Evolutionary conservation across 1,140 invertebrate species (phyloP).

Genomic region (Oryzaephilus surinamensis): DNA sequence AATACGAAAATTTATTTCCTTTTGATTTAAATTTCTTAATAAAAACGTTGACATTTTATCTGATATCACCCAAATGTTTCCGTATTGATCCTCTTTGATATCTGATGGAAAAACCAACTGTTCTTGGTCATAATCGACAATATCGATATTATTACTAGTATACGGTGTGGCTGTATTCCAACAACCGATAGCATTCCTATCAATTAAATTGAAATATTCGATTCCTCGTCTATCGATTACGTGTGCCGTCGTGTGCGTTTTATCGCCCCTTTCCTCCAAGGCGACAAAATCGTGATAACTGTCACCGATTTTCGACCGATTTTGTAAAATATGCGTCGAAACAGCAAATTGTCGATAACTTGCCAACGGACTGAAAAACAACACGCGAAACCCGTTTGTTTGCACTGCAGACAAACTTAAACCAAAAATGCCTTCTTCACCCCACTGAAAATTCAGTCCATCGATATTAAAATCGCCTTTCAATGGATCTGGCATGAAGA

Average conservation of each 20-base stretch:
- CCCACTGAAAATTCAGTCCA: slow-evolving; percentile 72
- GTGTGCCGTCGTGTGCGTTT: slow-evolving; percentile 57
- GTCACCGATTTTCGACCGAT: slow-evolving; percentile 50
- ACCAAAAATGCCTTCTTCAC: slow-evolving; percentile 68
- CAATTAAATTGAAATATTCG: slow-evolving; percentile 64
- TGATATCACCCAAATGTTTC: slow-evolving; percentile 65
- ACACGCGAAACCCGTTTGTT: slow-evolving; percentile 51
- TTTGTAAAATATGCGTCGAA: slow-evolving; percentile 57
- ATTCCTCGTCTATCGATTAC: slow-evolving; percentile 62
- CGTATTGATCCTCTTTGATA: slow-evolving; percentile 57
- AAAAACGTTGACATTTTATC: slow-evolving; percentile 71
- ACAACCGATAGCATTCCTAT: slow-evolving; percentile 69
- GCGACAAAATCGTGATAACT: slow-evolving; percentile 63
- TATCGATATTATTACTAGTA: slow-evolving; percentile 50
- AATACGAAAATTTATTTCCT: slow-evolving; percentile 68
- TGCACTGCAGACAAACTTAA: slow-evolving; percentile 56
- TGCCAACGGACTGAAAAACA: slow-evolving; percentile 68
- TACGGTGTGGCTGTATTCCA: slow-evolving; percentile 61
- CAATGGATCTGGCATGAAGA: slow-evolving; percentile 67
- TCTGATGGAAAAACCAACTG: slow-evolving; percentile 67
- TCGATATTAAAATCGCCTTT: slow-evolving; percentile 66
- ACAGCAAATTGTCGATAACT: slow-evolving; percentile 67
- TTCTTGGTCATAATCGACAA: slow-evolving; percentile 62
- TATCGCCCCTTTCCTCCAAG: slow-evolving; percentile 52
- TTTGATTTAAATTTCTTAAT: slow-evolving; percentile 57